Base-by-base conservation (phyloP, 2,113 vertebrate species). In the Protomyctophum bolini region DNA sequence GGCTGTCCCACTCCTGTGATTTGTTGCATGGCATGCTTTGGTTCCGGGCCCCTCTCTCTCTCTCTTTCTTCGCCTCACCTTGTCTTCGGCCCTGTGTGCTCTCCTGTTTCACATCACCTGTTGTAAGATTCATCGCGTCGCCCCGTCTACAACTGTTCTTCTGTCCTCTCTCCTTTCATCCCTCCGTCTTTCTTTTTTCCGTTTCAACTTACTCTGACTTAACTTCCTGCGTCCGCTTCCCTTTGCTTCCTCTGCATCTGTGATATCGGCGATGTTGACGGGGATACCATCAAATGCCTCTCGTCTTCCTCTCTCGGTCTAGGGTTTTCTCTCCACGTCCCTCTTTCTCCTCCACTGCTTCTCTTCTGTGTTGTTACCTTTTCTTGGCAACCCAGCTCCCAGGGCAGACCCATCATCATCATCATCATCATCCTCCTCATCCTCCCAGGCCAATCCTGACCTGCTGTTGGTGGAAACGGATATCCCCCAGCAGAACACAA, bases 401-500 rank as follows among this genome's bases (percentile, higher is more conserved):
- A 57, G 74, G 72, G 76, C 63, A 77, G 83, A 80, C 76, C 76
- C 72, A 74, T 83, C 80, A 86, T 82, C 21, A 21, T 21, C 21
- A 21, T 21, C 21, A 21, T 21, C 21, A 21, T 21, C 21, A 21
- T 21, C 21, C 1, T 21, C 21, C 1, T 21, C 21, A 21, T 21
- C 21, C 76, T 49, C 76, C 75, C 66, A 69, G 58, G 49, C 77
- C 68, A 84, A 85, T 85, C 65, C 58, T 66, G 74, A 85, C 77
- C 78, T 77, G 79, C 56, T 55, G 73, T 77, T 87, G 83, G 21
- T n/a, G 21, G 82, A 89, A 86, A 79, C 72, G 70, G 70, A 87
- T 90, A 87, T 84, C 76, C 21, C 21, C 73, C 90, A 91, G 83
- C 82, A 88, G 54, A 83, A 74, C 73, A 71, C 67, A 87, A 84